A percentile compares a stretch with the other conserved stretches of the same genome.
Evolutionary conservation across 2,113 vertebrate genomes (phyloP).

Genomic region (Sigmodon hispidus): DNA sequence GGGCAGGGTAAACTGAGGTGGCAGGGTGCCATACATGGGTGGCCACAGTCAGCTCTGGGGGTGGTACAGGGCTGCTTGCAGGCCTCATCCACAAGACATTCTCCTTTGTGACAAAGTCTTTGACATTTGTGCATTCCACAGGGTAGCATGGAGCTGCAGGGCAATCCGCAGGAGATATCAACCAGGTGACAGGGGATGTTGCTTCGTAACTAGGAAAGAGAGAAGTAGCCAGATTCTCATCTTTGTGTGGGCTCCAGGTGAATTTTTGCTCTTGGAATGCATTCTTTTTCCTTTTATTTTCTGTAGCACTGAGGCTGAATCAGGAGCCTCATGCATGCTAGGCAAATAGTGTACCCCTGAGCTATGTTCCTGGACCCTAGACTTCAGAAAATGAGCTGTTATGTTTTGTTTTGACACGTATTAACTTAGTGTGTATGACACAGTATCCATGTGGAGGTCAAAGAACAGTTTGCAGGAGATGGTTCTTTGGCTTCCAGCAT

Average conservation of each 20-base stretch:
- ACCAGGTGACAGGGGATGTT: constrained; percentile 98
- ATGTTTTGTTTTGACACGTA: background rate
- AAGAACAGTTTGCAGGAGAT: background rate
- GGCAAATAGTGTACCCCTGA: background rate
- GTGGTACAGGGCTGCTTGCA: constrained; percentile 93
- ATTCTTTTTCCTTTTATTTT: background rate
- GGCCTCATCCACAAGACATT: constrained; percentile 90
- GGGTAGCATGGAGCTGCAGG: constrained; percentile 90
- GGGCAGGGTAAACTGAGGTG: constrained; percentile 92
- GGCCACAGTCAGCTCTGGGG: constrained; percentile 92
- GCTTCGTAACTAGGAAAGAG: constrained; percentile 91
- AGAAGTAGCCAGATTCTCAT: constrained; percentile 65
- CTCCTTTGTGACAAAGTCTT: constrained; percentile 95
- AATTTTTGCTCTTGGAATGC: constrained; percentile 36
- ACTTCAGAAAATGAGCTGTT: background rate
- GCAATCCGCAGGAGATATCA: constrained; percentile 97
- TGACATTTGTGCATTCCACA: constrained; percentile 95
- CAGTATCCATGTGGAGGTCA: background rate
- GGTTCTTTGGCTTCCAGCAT: background rate
- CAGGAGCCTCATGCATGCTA: background rate
- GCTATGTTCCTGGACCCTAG: background rate
- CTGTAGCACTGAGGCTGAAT: background rate
- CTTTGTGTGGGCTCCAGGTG: background rate
- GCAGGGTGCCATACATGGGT: constrained; percentile 94
- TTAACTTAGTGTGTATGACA: background rate